Base-by-base conservation (phyloP, 35 echinoderm and acorn worm genomes). In the Holothuria glaberrima region DNA sequence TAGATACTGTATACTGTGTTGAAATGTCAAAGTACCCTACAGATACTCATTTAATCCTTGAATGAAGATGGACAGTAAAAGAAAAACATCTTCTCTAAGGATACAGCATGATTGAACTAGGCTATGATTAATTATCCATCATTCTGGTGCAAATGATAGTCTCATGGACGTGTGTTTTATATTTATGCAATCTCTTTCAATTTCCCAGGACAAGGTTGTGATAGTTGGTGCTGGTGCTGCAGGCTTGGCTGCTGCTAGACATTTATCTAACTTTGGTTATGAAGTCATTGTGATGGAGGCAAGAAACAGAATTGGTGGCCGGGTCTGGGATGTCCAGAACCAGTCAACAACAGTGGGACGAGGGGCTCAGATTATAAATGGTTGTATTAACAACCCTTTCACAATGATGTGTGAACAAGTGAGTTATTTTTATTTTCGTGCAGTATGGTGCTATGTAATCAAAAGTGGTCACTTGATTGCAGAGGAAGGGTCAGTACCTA, bases 341-440 rank as follows among this genome's bases (percentile, higher is more conserved):
- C 30, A 91, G 17, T 90, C 84, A 17, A 75, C 83, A 6, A 73
- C 68, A 38, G 89, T 99, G 16, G 97, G 90, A 6, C 95, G 86
- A 89, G 97, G 97, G 27, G 97, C 97, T 5, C 97, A 99, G 88
- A 99, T 94, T 12, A 90, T 99, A 30, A 99, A 94, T 38, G 97
- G 97, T 3, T 95, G 93, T 46, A 95, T 99, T 17, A 99, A 99
- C 58, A 99, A 99, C 59, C 97, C 97, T 34, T 95, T 99, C 32
- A 86, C 91, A 62, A 44, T 99, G n/a, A 99, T 99, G 97, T 99
- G 93, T 86, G 91, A 93, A 89, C 97, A 99, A 91, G 97, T 99
- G 72, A 59, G 52, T 58, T 9, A 28, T 13, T 20, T 61, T 64
- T 2, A 54, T 9, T 14, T 0, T 54, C 13, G 16, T 54, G 0